A percentile compares a stretch with the other conserved stretches of the same genome.
These are phyloP conservation scores for Epinotia ramella DNA, from an alignment of 2,888 invertebrate species.

Conservation along the genomic window DNA sequence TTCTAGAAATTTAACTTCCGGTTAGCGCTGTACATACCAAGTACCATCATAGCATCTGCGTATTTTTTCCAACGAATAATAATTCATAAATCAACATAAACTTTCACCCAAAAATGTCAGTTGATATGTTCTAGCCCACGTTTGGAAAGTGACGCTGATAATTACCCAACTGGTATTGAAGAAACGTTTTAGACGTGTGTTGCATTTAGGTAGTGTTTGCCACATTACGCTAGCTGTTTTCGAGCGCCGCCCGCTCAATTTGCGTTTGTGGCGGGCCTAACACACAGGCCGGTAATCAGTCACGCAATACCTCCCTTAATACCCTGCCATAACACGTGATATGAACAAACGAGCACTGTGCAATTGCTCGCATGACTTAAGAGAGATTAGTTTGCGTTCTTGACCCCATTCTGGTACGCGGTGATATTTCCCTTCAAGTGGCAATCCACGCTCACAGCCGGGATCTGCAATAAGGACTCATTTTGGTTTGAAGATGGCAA, in stretches of 20 bases:
- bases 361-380: conserved; percentile 51
- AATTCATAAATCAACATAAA: too few relatives aligned
- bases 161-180: not conserved
- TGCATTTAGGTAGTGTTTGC: not conserved
- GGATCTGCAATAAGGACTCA: conserved; percentile 42
- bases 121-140: too few relatives aligned
- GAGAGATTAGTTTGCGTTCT: conserved; percentile 59
- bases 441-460: conserved; percentile 43
- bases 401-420: conserved; percentile 59
- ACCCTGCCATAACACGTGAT: conserved; percentile 61
- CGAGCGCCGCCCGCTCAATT: conserved; percentile 17
- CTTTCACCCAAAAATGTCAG: too few relatives aligned
- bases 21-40: too few relatives aligned
- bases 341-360: conserved; percentile 56
- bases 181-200: conserved; percentile 2
- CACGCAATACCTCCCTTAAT: conserved; percentile 67
- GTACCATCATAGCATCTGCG: too few relatives aligned
- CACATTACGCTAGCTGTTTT: conserved; percentile 32
- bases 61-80: too few relatives aligned
- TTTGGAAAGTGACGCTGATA: too few relatives aligned
- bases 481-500: conserved; percentile 40
- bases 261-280: conserved; percentile 48
- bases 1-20: too few relatives aligned
- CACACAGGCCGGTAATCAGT: conserved; percentile 70
- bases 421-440: conserved; percentile 60